A percentile compares a stretch with the other conserved stretches of the same genome.
Evolutionary conservation across 2,797 vertebrate genomes (phyloP).

Genomic region (Spondyliosoma cantharus): DNA sequence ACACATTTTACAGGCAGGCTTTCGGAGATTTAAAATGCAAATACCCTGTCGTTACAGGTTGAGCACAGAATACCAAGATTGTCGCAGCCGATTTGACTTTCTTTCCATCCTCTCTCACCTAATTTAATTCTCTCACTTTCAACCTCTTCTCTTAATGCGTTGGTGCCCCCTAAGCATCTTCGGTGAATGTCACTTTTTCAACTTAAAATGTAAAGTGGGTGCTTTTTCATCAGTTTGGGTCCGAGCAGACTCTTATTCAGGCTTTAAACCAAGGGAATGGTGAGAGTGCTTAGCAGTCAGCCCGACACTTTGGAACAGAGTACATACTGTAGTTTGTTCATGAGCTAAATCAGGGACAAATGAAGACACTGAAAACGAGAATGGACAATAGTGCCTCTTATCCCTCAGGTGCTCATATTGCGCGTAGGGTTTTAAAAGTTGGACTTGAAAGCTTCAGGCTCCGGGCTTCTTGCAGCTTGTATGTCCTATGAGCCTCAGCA

Average conservation of each 20-base stretch:
- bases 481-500: constrained; percentile 59
- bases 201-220: constrained; percentile 14
- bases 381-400: constrained; percentile 27
- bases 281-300: neutral
- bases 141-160: neutral
- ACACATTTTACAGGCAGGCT: neutral
- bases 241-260: neutral
- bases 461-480: constrained; percentile 52
- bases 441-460: constrained; percentile 48
- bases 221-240: constrained; percentile 4
- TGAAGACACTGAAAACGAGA: neutral
- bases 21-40: neutral
- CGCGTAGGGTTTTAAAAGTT: constrained; percentile 38
- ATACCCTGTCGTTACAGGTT: neutral
- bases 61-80: neutral
- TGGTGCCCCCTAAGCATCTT: neutral
- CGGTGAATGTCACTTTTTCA: neutral
- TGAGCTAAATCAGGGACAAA: constrained; percentile 28
- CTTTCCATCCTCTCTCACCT: neutral
- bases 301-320: neutral
- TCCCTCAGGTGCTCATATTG: constrained; percentile 33
- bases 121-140: neutral
- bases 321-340: neutral
- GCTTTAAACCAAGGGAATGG: neutral
- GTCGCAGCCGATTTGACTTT: neutral